Evolutionary conservation across 2,113 vertebrate genomes (phyloP).

Genomic region (Oxyura jamaicensis): DNA sequence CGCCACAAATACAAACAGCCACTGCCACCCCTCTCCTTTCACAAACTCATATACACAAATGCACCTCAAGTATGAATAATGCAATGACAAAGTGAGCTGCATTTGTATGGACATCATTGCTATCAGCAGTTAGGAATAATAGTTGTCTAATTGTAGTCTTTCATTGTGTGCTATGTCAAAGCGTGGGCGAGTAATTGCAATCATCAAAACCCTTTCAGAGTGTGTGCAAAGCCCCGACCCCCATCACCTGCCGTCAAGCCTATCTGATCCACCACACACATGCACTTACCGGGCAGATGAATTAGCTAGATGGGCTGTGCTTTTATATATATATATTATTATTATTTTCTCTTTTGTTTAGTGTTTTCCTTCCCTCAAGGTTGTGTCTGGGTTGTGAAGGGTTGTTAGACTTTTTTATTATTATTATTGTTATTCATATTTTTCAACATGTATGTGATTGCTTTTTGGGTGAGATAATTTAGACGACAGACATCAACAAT

Average conservation of each 20-base stretch:
- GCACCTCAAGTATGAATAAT: constrained; percentile 59
- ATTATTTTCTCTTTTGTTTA: constrained; percentile 10
- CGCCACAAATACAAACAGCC: constrained; percentile 42
- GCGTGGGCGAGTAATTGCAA: constrained; percentile 70
- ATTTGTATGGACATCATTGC: constrained; percentile 68
- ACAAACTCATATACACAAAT: constrained; percentile 17
- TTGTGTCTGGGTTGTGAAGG: neutral
- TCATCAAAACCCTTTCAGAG: constrained; percentile 72
- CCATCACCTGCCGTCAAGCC: constrained; percentile 61
- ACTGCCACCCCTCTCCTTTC: neutral
- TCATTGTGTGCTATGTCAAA: constrained; percentile 71
- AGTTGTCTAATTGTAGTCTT: constrained; percentile 75
- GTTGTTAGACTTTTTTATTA: neutral
- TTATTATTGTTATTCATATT: neutral
- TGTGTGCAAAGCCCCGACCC: constrained; percentile 49
- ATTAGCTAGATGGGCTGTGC: neutral
- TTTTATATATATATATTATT: neutral
- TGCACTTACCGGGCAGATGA: constrained; percentile 31
- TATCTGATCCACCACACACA: constrained; percentile 49
- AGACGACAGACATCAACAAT: constrained; percentile 62
- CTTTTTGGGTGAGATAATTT: constrained; percentile 53
- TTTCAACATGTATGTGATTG: neutral
- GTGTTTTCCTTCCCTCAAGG: constrained; percentile 9
- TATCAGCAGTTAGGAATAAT: constrained; percentile 68
- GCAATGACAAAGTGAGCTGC: constrained; percentile 54